A percentile compares a stretch with the other conserved stretches of the same genome.
phyloP scores from a whole-genome alignment of 2,888 invertebrate species.

The Tholera decimalis region DNA sequence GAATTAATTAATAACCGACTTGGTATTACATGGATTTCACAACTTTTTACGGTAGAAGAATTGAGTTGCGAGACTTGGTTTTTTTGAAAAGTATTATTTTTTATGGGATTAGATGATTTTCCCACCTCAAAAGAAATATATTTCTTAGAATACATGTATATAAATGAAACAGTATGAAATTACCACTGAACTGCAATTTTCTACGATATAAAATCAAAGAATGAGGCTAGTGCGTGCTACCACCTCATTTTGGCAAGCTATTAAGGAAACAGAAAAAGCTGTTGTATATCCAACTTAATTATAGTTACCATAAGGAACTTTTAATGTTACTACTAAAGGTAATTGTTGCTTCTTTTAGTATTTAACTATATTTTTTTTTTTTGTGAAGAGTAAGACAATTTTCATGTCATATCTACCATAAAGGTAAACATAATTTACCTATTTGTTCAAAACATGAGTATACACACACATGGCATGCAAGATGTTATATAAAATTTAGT shows the following conservation, averaged over 20 bases:
- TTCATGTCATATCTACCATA: too few relatives aligned
- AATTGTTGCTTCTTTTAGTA: conserved; percentile 25
- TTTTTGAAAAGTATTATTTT: too few relatives aligned
- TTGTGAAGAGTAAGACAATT: not conserved
- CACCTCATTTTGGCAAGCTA: conserved; percentile 6
- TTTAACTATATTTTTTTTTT: conserved; percentile 21
- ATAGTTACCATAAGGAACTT: conserved; percentile 19
- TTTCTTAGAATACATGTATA: not conserved
- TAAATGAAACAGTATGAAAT: not conserved
- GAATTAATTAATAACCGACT: too few relatives aligned
- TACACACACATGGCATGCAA: too few relatives aligned
- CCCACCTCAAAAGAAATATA: too few relatives aligned
- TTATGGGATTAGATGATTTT: too few relatives aligned
- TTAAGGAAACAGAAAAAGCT: conserved; percentile 32
- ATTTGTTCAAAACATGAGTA: too few relatives aligned
- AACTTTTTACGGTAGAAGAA: too few relatives aligned
- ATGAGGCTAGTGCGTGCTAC: conserved; percentile 40
- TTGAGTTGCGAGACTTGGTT: too few relatives aligned
- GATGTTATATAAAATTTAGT: too few relatives aligned
- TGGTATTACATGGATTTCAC: too few relatives aligned
- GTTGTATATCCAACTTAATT: conserved; percentile 23
- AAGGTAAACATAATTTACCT: too few relatives aligned
- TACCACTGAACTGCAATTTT: conserved; percentile 3
- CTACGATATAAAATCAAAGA: conserved; percentile 23
- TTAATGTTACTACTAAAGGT: conserved; percentile 14